Base-by-base conservation (phyloP, 1,140 invertebrate species). In the Neoseiulus cucumeris region DNA sequence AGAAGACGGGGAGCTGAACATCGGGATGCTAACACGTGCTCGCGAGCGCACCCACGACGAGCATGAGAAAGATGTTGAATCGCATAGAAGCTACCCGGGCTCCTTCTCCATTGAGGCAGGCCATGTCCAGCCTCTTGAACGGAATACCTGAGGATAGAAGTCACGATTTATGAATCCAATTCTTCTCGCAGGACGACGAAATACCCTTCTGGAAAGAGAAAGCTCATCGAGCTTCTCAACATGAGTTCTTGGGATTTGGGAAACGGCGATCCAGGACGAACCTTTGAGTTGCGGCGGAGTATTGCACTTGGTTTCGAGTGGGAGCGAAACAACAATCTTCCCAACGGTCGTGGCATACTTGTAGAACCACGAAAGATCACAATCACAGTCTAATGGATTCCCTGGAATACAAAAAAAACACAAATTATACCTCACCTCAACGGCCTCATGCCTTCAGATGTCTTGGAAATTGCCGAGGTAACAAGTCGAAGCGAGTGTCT, bases 341-440 rank as follows among this genome's bases (percentile, higher is more conserved):
- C 82, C 55, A 82, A 80, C 1, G 87, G 78, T 67, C 82, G 83
- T 59, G 69, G 90, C 73, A 84, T 88, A 89, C 42, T 82, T 81
- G 44, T 83, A 81, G 73, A 90, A 87, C 89, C 89, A 93, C 51
- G 82, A 81, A 47, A 93, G 77, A 68, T 90, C 85, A 72, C 89
- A 93, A 69, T 87, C 84, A 73, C 89, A 93, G 44, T 85, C 78
- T 68, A 93, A 74, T 0, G 87, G 88, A 75, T 93, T 93, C 77
- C 89, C 89, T 91, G 74, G 44, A 73, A 74, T 70, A 67, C 68
- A 64, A 51, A 68, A 65, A 65, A 51, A 17, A 67, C 59, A 55
- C 28, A 39, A 33, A n/a, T n/a, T n/a, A n/a, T n/a, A n/a, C n/a
- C n/a, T n/a, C n/a, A n/a, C n/a, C n/a, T n/a, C n/a, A n/a, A n/a